These are phyloP conservation scores for Periplaneta americana DNA, from an alignment of 1,140 invertebrate genomes.

Conservation along the genomic window DNA sequence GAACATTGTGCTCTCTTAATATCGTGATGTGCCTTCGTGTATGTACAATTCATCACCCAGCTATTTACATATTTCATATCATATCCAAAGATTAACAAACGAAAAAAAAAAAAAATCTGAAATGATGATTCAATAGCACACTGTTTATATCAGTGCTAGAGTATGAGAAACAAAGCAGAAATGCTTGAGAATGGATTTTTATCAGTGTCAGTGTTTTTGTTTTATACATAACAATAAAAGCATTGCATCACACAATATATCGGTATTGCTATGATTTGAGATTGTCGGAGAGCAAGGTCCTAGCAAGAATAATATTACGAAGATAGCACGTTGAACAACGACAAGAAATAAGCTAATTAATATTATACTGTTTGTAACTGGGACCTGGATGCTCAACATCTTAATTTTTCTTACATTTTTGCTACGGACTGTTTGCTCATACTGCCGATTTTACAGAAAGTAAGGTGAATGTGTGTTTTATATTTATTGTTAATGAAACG, in stretches of 20 bases:
- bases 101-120: background rate
- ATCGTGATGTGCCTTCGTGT: background rate
- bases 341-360: background rate
- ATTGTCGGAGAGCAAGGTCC: no score
- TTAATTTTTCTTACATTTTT: background rate
- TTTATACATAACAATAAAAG: background rate
- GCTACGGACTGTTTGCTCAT: no score
- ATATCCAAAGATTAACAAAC: background rate
- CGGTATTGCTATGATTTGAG: no score
- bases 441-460: no score
- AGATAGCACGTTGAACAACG: background rate
- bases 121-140: background rate
- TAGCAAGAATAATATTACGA: no score
- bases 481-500: no score
- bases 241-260: no score
- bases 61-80: background rate
- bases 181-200: background rate
- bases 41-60: background rate
- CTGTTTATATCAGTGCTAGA: background rate
- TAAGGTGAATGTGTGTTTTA: no score
- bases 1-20: background rate
- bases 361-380: background rate
- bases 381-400: background rate
- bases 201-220: background rate
- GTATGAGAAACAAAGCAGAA: background rate